These are phyloP conservation scores for Dicyrtoma fusca DNA, from an alignment of 2,888 invertebrate species.

Conservation along the genomic window DNA sequence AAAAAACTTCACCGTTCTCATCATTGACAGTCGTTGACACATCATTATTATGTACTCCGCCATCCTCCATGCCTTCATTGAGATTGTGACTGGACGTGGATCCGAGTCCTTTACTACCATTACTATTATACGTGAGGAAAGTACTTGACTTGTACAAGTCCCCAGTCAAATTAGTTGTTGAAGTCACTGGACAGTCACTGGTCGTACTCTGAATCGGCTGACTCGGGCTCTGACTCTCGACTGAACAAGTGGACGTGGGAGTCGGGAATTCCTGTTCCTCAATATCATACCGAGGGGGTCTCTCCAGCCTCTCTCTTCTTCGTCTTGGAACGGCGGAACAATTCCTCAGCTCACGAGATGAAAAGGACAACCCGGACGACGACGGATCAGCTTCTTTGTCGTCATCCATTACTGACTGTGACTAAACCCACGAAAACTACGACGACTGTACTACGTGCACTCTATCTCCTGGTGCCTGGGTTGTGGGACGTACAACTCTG, in stretches of 20 bases:
- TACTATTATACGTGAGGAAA: not conserved
- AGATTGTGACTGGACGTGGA: conserved; percentile 30
- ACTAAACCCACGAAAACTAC: not conserved
- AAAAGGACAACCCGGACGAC: no score
- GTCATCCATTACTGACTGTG: conserved; percentile 16
- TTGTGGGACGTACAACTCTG: no score
- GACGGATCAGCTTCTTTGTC: conserved; percentile 2
- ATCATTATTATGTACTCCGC: conserved; percentile 26
- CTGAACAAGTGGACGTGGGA: no score
- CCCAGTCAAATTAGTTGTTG: not conserved
- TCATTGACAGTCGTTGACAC: conserved; percentile 30
- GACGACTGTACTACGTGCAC: not conserved
- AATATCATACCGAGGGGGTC: no score
- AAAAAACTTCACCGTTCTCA: conserved; percentile 33
- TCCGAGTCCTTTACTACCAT: not conserved
- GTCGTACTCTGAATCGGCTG: no score
- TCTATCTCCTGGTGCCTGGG: not conserved
- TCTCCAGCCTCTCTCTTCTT: no score
- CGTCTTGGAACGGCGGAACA: no score
- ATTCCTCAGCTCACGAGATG: no score
- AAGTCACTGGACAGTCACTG: conserved; percentile 6
- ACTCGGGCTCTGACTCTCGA: conserved; percentile 42
- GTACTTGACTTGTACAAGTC: not conserved
- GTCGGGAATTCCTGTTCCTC: no score
- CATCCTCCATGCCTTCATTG: conserved; percentile 30